These are phyloP conservation scores for Cylas formicarius DNA, from an alignment of 1,140 invertebrate genomes.

Conservation along the genomic window DNA sequence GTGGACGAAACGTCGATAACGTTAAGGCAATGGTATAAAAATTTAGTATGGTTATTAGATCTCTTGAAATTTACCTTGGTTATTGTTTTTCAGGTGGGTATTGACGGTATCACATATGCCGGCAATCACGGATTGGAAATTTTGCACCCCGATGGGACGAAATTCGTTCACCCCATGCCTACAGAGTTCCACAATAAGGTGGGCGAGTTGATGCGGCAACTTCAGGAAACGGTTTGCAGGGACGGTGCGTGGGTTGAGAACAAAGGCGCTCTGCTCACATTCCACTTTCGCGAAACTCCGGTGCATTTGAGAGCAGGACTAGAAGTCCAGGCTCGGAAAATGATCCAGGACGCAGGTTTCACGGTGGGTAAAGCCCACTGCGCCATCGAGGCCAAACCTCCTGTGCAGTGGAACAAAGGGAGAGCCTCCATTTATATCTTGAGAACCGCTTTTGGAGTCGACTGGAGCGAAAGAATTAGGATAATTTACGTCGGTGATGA, in stretches of 20 bases:
- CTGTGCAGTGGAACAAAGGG: constrained; percentile 87
- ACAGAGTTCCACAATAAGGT: constrained; percentile 77
- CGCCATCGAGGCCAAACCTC: constrained; percentile 80
- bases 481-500: constrained; percentile 89
- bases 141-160: constrained; percentile 80
- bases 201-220: constrained; percentile 62
- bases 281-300: constrained; percentile 81
- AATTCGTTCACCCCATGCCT: constrained; percentile 86
- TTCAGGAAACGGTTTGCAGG: constrained; percentile 73
- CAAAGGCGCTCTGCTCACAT: constrained; percentile 79
- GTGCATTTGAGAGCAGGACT: constrained; percentile 43
- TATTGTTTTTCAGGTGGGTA: constrained; percentile 55
- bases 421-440: constrained; percentile 84
- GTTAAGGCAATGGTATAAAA: constrained; percentile 72
- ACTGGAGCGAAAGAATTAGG: constrained; percentile 84
- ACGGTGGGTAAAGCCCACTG: constrained; percentile 70
- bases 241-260: constrained; percentile 90
- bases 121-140: constrained; percentile 88
- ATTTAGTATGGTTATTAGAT: not conserved
- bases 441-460: constrained; percentile 79
- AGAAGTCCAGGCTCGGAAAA: constrained; percentile 50
- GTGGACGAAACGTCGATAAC: constrained; percentile 78
- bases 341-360: constrained; percentile 72
- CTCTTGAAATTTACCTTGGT: not conserved
- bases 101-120: constrained; percentile 83